These are phyloP conservation scores for Lepidochrysops patricia DNA, from an alignment of 2,888 invertebrate species.

Conservation along the genomic window DNA sequence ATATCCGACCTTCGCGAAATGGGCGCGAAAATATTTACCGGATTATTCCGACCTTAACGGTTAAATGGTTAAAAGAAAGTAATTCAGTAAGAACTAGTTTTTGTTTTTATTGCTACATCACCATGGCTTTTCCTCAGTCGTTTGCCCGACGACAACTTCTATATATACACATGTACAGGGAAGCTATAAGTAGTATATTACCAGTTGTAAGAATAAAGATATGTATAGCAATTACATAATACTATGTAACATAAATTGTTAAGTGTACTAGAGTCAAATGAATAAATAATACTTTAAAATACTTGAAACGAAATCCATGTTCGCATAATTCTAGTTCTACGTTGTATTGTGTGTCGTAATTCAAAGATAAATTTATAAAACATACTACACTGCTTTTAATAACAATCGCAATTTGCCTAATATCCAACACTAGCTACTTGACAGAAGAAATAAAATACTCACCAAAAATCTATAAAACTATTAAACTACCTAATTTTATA, in stretches of 20 bases:
- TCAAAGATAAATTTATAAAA: background rate
- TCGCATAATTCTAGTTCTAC: background rate
- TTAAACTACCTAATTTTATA: background rate
- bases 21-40: too few relatives aligned
- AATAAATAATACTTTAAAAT: background rate
- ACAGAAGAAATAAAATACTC: background rate
- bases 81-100: background rate
- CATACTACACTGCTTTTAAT: background rate
- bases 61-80: constrained; percentile 11
- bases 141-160: constrained; percentile 35
- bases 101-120: constrained; percentile 30
- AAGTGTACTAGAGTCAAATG: background rate
- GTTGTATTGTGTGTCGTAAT: background rate
- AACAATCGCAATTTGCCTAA: background rate
- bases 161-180: constrained; percentile 38
- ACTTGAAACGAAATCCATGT: background rate
- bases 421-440: background rate
- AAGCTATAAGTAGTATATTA: constrained; percentile 13
- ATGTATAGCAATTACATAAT: background rate
- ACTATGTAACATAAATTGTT: background rate
- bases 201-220: background rate
- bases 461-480: background rate
- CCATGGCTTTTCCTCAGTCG: constrained; percentile 50
- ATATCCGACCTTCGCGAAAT: too few relatives aligned
- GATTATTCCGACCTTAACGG: too few relatives aligned